phyloP scores from a whole-genome alignment of 2,888 invertebrate genomes.

The Parnassius apollo region DNA sequence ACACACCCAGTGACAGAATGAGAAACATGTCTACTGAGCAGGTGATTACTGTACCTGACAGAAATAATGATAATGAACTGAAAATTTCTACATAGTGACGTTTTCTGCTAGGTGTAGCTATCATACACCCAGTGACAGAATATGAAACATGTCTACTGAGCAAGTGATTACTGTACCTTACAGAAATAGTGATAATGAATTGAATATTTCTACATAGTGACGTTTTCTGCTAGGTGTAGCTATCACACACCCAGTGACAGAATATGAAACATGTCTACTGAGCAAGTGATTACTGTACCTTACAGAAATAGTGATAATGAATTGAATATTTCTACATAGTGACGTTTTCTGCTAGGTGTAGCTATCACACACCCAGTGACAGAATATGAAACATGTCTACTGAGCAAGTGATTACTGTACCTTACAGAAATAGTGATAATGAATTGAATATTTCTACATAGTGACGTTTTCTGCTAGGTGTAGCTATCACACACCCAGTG shows the following conservation, averaged over 20 bases:
- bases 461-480: no score
- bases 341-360: slow-evolving; percentile 1
- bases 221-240: slow-evolving; percentile 25
- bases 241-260: slow-evolving; percentile 40
- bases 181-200: neutral
- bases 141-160: slow-evolving; percentile 31
- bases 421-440: neutral
- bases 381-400: slow-evolving; percentile 33
- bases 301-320: slow-evolving; percentile 10
- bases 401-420: slow-evolving; percentile 2
- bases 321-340: neutral
- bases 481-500: slow-evolving; percentile 16
- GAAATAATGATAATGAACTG: neutral
- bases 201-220: neutral
- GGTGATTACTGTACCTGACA: neutral
- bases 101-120: slow-evolving; percentile 15
- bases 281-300: slow-evolving; percentile 22
- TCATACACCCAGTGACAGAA: slow-evolving; percentile 17
- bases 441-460: no score
- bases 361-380: slow-evolving; percentile 4
- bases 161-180: slow-evolving; percentile 24
- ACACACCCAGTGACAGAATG: no score
- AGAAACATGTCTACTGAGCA: neutral
- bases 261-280: slow-evolving; percentile 29
- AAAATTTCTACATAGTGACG: neutral